Evolutionary conservation across 1,140 invertebrate species (phyloP), one percentile per base, ranked within the genome.

Genomic region (Diorhabda sublineata): DNA sequence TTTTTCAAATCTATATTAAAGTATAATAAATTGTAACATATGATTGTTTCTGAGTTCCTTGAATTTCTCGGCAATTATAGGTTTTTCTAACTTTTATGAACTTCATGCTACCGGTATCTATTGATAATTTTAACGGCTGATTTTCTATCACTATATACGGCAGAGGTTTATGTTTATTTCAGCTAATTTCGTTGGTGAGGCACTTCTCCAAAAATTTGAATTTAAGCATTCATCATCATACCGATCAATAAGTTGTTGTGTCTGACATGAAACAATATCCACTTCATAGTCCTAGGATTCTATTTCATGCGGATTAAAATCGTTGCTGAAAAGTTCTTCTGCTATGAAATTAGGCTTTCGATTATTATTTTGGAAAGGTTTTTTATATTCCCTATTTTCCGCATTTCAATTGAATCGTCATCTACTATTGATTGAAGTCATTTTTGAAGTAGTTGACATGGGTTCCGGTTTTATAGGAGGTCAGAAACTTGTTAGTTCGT

Each of bases 311-410:
- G 26, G 52, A n/a, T 42, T 3, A 41, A 4, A 61, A 47, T 61
- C 60, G n/a, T 61, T 61, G 8, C 2, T 42, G 11, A 61, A 61
- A 9, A 42, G 43, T 61, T 61, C 60, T 41, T 61, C 60, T 42
- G 41, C 4, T 6, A 61, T 61, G 60, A 61, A 61, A 61, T 61
- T 61, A 42, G 60, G 41, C 6, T 42, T 61, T 42, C 43, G 60
- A 44, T 61, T 4, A 4, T 4, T 5, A 42, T 61, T 26, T 5
- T 6, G 43, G n/a, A 61, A 61, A 42, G 26, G 4, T 3, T 26
- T 5, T 6, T 61, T 26, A 42, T 61, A 42, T 61, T 44, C 26
- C 8, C 2, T 2, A 41, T 61, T 5, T 6, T 61, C 43, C 2
- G 4, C 5, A 42, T 42, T 42, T 61, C 52, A 44, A 41, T 52